These are phyloP conservation scores for Chamaetylas fuelleborni DNA, from an alignment of 2,113 vertebrate genomes.

Conservation along the genomic window DNA sequence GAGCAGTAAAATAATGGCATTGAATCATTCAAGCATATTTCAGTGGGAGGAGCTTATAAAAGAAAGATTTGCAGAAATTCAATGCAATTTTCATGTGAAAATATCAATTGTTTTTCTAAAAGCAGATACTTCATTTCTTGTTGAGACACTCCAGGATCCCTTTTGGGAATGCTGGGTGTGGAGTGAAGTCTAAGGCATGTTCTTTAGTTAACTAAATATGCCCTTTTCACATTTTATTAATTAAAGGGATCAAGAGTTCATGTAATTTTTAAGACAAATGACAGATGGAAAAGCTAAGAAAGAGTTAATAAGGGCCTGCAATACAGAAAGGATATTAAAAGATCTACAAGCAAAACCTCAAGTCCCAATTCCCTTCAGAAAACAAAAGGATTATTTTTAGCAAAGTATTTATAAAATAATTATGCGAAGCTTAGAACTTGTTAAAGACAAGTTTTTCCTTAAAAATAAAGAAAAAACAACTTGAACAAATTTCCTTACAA, in stretches of 20 bases:
- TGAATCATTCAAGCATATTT: background rate
- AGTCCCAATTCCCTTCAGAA: slow-evolving; percentile 44
- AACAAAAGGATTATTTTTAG: slow-evolving; percentile 53
- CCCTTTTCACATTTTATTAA: background rate
- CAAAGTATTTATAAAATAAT: slow-evolving; percentile 27
- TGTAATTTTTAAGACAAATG: background rate
- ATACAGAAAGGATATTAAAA: slow-evolving; percentile 23
- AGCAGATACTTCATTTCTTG: background rate
- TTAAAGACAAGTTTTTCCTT: background rate
- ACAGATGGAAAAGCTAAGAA: background rate
- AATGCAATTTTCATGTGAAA: background rate
- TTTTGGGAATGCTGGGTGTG: background rate
- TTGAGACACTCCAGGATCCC: background rate
- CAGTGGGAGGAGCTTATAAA: background rate
- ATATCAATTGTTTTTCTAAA: background rate
- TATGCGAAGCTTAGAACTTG: background rate
- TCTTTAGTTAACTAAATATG: background rate
- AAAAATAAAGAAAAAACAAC: background rate
- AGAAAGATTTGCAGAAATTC: background rate
- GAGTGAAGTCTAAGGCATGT: background rate
- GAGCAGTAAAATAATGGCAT: background rate
- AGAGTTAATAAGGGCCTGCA: background rate
- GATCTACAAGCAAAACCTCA: slow-evolving; percentile 26
- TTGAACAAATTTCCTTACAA: background rate
- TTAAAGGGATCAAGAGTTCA: background rate